These are phyloP conservation scores for Chlorodrepanis virens DNA, from an alignment of 2,113 vertebrate species.

Conservation along the genomic window DNA sequence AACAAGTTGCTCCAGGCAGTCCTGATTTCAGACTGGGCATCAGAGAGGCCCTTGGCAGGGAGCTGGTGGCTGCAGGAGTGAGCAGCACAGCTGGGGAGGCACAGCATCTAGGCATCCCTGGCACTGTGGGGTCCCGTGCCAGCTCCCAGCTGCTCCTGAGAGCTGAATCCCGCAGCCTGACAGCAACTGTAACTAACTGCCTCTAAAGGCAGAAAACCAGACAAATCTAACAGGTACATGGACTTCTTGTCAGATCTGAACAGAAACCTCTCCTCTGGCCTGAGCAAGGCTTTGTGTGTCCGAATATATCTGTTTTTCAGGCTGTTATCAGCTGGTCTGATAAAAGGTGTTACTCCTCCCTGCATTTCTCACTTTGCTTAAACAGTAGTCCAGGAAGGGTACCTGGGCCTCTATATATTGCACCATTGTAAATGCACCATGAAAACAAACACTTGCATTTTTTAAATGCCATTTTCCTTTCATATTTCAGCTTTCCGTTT, in stretches of 20 bases:
- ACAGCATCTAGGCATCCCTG: neutral
- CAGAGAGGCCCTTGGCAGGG: neutral
- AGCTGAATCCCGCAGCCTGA: neutral
- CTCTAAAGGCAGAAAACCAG: neutral
- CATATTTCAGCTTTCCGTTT: neutral
- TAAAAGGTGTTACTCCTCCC: neutral
- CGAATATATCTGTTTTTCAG: neutral
- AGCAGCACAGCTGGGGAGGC: neutral
- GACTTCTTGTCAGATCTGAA: neutral
- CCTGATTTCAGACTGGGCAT: neutral
- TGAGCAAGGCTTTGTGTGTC: neutral
- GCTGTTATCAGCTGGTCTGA: neutral
- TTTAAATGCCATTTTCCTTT: neutral
- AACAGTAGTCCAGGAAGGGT: neutral
- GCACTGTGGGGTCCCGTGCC: fast-evolving
- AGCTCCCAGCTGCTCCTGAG: neutral
- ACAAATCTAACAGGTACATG: neutral
- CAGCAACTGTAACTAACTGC: neutral
- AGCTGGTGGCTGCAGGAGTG: neutral
- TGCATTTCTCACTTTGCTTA: neutral
- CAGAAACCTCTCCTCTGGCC: neutral
- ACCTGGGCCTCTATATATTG: neutral
- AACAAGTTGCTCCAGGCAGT: neutral
- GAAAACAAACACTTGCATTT: neutral
- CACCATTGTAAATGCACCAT: neutral